Conservation (phyloP, 2,797 vertebrate species). For the Acanthis flammea region DNA sequence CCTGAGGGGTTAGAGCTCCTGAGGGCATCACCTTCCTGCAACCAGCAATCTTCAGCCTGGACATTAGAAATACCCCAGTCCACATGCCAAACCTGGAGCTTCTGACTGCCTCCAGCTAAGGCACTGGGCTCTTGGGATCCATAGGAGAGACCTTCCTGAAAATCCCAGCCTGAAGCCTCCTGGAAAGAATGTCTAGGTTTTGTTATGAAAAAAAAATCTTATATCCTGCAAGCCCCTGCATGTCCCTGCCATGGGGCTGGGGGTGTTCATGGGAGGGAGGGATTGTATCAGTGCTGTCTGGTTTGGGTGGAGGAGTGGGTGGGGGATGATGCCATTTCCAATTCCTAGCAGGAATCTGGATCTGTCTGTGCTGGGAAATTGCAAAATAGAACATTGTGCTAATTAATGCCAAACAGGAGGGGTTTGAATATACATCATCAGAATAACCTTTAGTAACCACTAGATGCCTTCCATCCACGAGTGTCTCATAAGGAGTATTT, state of each 20-base stretch:
- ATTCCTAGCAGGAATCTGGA: constrained; percentile 47
- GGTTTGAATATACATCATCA: constrained; percentile 24
- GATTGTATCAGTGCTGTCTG: neutral
- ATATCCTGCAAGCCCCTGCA: neutral
- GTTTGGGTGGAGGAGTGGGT: constrained; percentile 32
- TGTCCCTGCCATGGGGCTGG: neutral
- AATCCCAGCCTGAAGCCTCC: neutral
- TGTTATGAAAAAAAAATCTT: neutral
- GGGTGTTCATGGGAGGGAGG: neutral
- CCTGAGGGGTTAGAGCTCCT: neutral
- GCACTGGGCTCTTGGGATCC: neutral
- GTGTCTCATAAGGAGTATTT: constrained; percentile 4
- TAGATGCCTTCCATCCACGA: constrained; percentile 7
- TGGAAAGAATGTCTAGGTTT: neutral
- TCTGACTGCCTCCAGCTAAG: neutral
- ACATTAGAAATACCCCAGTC: neutral
- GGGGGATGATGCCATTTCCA: constrained; percentile 12
- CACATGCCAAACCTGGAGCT: neutral
- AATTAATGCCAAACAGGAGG: constrained; percentile 53
- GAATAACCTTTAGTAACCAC: constrained; percentile 29
- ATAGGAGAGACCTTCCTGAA: neutral
- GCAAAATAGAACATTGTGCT: constrained; percentile 46
- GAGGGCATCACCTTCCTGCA: neutral
- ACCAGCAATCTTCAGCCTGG: neutral
- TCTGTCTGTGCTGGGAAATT: constrained; percentile 51